Conservation (phyloP, 2,797 vertebrate genomes). For the Peromyscus melanophrys region DNA sequence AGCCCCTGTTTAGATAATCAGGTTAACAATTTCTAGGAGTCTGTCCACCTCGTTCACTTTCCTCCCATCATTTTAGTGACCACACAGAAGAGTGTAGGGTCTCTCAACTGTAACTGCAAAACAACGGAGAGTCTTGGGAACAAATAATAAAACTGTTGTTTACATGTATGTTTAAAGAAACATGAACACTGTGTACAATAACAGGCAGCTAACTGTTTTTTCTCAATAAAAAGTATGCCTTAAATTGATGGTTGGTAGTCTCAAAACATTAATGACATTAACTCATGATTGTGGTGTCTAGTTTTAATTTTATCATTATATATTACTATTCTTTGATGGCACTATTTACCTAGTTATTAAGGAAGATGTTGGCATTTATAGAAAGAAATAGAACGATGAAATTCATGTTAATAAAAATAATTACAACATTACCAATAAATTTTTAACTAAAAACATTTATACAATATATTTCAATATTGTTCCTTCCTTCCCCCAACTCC, state of each 20-base stretch:
- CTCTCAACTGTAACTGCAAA: background rate
- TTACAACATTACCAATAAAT: background rate
- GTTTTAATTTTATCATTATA: background rate
- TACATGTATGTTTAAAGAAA: background rate
- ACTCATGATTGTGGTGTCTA: background rate
- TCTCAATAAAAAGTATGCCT: slow-evolving; percentile 9
- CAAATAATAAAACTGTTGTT: background rate
- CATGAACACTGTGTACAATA: background rate
- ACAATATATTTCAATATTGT: background rate
- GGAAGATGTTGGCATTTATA: slow-evolving; percentile 22
- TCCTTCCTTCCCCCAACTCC: too few species aligned
- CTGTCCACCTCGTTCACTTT: background rate
- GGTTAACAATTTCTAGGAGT: background rate
- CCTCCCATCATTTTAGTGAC: background rate
- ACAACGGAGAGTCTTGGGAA: background rate
- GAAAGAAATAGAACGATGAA: slow-evolving; percentile 34
- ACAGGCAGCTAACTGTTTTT: background rate
- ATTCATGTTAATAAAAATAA: slow-evolving; percentile 41
- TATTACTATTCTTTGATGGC: background rate
- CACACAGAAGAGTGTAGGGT: background rate
- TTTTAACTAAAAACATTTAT: background rate
- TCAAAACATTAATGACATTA: background rate
- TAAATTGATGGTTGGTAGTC: background rate
- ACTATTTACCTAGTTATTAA: slow-evolving; percentile 37
- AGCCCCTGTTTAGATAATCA: background rate